Percentiles rank a stretch among this genome's conserved stretches.
Conservation (phyloP, 2,113 vertebrate genomes). For the Triplophysa tibetana region DNA sequence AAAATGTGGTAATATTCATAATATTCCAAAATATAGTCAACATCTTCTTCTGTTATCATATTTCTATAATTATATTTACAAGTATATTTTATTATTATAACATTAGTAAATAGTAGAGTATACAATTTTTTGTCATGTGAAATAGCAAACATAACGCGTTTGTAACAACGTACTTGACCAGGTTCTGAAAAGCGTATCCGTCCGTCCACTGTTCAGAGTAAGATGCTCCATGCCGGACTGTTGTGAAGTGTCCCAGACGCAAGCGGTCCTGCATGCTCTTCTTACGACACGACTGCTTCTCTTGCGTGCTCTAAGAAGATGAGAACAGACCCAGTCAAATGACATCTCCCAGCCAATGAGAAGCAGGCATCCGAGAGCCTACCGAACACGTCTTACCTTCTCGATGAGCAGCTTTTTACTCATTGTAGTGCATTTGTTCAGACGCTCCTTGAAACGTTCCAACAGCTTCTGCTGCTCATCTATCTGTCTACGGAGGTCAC, state of each 20-base stretch:
- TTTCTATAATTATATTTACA: no score
- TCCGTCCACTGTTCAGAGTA: constrained; percentile 99
- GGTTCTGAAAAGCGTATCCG: constrained; percentile 98
- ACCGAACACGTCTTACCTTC: constrained; percentile 78
- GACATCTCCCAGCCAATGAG: neutral
- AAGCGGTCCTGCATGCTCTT: constrained; percentile 99
- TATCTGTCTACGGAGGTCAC: constrained; percentile 97
- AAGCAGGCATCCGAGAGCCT: constrained; percentile 7
- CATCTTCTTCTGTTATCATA: no score
- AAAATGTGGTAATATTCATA: no score
- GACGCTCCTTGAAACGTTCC: constrained; percentile 98
- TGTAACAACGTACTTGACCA: constrained; percentile 88
- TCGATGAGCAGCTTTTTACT: constrained; percentile 99
- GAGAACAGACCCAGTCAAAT: constrained; percentile 27
- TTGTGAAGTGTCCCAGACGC: constrained; percentile 98
- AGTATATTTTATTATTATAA: no score
- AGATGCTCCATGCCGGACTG: constrained; percentile 95
- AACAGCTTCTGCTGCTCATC: constrained; percentile 98
- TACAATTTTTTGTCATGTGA: no score
- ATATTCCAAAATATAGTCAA: no score
- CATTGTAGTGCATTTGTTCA: constrained; percentile 99
- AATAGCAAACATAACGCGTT: no score
- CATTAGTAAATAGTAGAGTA: no score
- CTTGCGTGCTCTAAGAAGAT: constrained; percentile 88
- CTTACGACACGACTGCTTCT: constrained; percentile 96